These are phyloP conservation scores for Lomographa bimaculata DNA, from an alignment of 2,888 invertebrate species.

Conservation along the genomic window DNA sequence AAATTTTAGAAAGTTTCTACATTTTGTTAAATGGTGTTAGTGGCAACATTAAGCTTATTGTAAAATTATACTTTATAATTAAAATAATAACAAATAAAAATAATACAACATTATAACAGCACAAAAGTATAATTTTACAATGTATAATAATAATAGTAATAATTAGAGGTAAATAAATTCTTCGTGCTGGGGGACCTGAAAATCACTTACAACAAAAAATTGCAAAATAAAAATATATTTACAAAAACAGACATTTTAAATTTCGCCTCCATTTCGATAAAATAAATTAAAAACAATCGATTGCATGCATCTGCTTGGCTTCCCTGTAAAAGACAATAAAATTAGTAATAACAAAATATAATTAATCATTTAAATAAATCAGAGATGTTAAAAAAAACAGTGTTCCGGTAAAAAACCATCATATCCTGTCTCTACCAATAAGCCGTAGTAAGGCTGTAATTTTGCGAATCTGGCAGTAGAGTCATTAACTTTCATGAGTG, in stretches of 20 bases:
- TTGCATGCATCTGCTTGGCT: slow-evolving; percentile 45
- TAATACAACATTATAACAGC: slow-evolving; percentile 21
- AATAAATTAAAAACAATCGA: slow-evolving; percentile 31
- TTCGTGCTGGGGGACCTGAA: slow-evolving; percentile 20
- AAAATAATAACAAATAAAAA: slow-evolving; percentile 22
- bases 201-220: slow-evolving; percentile 36
- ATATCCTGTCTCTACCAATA: no score
- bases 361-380: no score
- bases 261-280: slow-evolving; percentile 77
- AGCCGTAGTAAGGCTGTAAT: no score
- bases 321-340: slow-evolving; percentile 46
- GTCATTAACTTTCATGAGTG: no score
- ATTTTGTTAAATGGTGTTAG: slow-evolving; percentile 55
- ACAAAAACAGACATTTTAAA: slow-evolving; percentile 72
- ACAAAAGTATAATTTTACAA: slow-evolving; percentile 46
- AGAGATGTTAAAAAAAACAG: no score
- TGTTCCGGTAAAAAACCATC: no score
- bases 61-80: slow-evolving; percentile 43
- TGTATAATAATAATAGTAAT: slow-evolving; percentile 32
- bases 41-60: slow-evolving; percentile 49
- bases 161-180: slow-evolving; percentile 31
- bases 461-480: no score
- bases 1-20: slow-evolving; percentile 53
- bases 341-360: slow-evolving; percentile 21
- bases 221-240: slow-evolving; percentile 21